Evolutionary conservation across 2,888 invertebrate genomes (phyloP), one percentile per base, ranked within the genome.

Genomic region (Aspidapion aeneum): DNA sequence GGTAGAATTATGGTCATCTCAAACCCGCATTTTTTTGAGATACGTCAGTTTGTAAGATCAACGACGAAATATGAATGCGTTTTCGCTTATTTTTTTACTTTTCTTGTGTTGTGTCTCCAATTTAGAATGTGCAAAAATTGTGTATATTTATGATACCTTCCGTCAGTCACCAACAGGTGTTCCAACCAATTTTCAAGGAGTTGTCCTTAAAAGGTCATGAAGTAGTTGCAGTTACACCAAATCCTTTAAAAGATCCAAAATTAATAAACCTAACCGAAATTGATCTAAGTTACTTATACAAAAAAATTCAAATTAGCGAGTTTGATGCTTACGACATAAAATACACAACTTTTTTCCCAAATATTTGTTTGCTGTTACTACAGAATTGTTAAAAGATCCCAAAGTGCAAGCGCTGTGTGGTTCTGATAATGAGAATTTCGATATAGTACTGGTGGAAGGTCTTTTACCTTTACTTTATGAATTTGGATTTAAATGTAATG

Each of bases 91-190:
- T 7, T 35, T 35, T 35, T 35, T 35, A 7, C 35, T 35, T 12
- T 35, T 35, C 3, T 35, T 12, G 35, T 35, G 35, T 12, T 7
- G 35, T 35, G 35, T 35, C 5, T 3, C 12, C 5, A 7, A 35
- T 55, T 21, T 19, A 17, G 57, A 66, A 52, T 48, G 57, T 58
- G 78, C 80, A 1, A 73, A 74, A 66, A 83, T 71, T 83, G 57
- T 79, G 74, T 0, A 70, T 82, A 0, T 74, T 80, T 51, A 74
- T 80, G 12, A 75, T 78, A 1, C 79, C 83, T 2, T 80, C 82
- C 1, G 78, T 79, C 60, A 84, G 83, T 69, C 83, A 84, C 65
- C 83, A 83, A 72, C 70, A 79, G 0, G 78, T 80, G 0, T 82
- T 75, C 71, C 77, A 77, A 57, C 77, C 74, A 17, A 67, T 75